phyloP scores from a whole-genome alignment of 2,888 invertebrate species.

The Acleris sparsana region DNA sequence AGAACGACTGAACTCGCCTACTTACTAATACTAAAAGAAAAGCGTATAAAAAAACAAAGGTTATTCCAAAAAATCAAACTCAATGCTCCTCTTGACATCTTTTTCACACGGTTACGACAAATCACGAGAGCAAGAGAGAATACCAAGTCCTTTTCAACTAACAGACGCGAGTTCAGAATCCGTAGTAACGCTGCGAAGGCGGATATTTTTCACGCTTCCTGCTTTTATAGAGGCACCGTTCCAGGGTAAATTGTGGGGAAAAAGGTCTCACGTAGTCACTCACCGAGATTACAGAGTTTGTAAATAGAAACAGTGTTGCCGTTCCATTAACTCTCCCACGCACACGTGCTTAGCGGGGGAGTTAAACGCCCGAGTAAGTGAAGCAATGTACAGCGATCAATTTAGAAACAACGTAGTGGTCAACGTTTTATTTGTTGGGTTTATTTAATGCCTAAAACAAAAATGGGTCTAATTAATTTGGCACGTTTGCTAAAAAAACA shows the following conservation, averaged over 20 bases:
- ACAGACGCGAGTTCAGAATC: slow-evolving; percentile 3
- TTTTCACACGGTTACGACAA: no score
- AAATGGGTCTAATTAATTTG: no score
- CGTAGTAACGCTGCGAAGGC: slow-evolving; percentile 4
- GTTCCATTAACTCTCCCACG: slow-evolving; percentile 19
- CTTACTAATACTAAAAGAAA: no score
- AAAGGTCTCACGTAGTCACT: slow-evolving; percentile 33
- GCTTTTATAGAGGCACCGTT: slow-evolving; percentile 22
- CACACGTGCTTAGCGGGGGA: slow-evolving; percentile 3
- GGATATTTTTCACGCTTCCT: slow-evolving; percentile 31
- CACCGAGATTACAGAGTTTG: slow-evolving; percentile 29
- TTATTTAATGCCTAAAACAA: background rate
- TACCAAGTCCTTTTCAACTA: background rate
- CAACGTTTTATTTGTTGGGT: background rate
- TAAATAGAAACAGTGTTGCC: slow-evolving; percentile 23
- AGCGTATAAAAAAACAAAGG: no score
- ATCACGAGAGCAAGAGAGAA: no score
- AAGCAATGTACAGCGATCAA: background rate
- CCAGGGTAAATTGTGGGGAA: slow-evolving; percentile 34
- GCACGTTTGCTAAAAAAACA: no score
- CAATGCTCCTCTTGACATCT: no score
- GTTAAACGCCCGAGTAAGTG: background rate
- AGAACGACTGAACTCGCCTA: no score
- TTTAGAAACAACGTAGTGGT: slow-evolving; percentile 3
- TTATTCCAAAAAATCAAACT: no score